phyloP scores from a whole-genome alignment of 1,140 invertebrate genomes.

The Sycobia sp. region DNA sequence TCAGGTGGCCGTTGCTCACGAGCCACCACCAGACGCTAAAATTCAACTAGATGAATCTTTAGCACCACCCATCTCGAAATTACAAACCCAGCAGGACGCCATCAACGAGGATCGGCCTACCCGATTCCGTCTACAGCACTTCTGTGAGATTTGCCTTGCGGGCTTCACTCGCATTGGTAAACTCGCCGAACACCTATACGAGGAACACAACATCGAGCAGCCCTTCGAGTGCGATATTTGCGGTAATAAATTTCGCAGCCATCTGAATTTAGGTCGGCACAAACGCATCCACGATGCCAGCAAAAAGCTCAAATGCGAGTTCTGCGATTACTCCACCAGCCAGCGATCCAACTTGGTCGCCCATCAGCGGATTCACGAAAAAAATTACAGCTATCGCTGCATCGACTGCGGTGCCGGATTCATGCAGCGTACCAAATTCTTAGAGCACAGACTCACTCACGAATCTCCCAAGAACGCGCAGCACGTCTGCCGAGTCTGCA shows the following conservation, averaged over 20 bases:
- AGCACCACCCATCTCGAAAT: too few relatives aligned
- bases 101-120: not conserved
- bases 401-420: slow-evolving; percentile 21
- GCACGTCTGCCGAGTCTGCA: slow-evolving; percentile 26
- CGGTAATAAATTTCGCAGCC: slow-evolving; percentile 1
- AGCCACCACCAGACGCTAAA: too few relatives aligned
- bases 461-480: not conserved
- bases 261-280: slow-evolving; percentile 43
- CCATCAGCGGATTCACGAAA: slow-evolving; percentile 12
- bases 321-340: slow-evolving; percentile 51
- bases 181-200: slow-evolving; percentile 71
- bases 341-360: slow-evolving; percentile 55
- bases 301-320: slow-evolving; percentile 35
- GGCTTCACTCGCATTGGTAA: slow-evolving; percentile 64
- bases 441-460: slow-evolving; percentile 29
- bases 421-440: slow-evolving; percentile 46
- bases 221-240: slow-evolving; percentile 32
- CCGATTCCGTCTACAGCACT: not conserved
- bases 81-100: not conserved
- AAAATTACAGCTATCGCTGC: slow-evolving; percentile 12
- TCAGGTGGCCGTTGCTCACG: too few relatives aligned
- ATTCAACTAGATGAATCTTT: too few relatives aligned
- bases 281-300: slow-evolving; percentile 37
- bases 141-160: slow-evolving; percentile 57
- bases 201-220: not conserved